Evolutionary conservation across 2,113 vertebrate genomes (phyloP), one percentile per base, ranked within the genome.

Genomic region (Malurus melanocephalus): DNA sequence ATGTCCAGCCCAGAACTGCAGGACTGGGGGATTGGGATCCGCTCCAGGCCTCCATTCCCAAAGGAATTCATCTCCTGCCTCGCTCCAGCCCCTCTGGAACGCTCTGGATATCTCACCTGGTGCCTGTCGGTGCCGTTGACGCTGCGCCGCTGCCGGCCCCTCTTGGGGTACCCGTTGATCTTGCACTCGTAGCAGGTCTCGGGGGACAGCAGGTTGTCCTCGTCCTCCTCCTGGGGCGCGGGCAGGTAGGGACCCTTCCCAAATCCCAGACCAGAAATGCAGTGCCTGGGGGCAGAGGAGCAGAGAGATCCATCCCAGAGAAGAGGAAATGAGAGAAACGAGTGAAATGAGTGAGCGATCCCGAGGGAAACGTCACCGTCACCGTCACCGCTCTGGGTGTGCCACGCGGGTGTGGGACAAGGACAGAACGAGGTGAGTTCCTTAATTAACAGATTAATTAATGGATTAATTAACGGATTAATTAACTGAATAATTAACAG

Each of bases 171-270:
- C 5, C 98, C 97, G 0, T 99, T 99, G 95, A 99, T 98, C 97
- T 99, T 99, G 93, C 99, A 99, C 92, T 99, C 98, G 1, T 99
- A 99, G 96, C 99, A 99, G 93, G 98, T 97, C 92, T 99, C 98
- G 0, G 98, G 97, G 10, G 98, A 99, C 26, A 98, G 95, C 49
- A 97, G 88, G 69, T 98, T 98, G 17, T 98, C 98, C 1, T 98
- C 97, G 0, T 98, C 98, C 12, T 96, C 96, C 16, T 98, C 97
- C 64, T 92, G 95, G 7, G 95, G 97, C 1, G 94, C 91, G 22
- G 90, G 89, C 43, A 96, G 72, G 43, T 98, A 97, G 83, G 97
- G 95, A n/a, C 97, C 96, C n/a, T 97, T 97, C 67, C 96, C 94
- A 46, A 97, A 96, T 10, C 97, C 96, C 83, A 97, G 55, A 85